Evolutionary conservation across 1,140 invertebrate genomes (phyloP), one percentile per base, ranked within the genome.

Genomic region (Rhopalosiphum padi): DNA sequence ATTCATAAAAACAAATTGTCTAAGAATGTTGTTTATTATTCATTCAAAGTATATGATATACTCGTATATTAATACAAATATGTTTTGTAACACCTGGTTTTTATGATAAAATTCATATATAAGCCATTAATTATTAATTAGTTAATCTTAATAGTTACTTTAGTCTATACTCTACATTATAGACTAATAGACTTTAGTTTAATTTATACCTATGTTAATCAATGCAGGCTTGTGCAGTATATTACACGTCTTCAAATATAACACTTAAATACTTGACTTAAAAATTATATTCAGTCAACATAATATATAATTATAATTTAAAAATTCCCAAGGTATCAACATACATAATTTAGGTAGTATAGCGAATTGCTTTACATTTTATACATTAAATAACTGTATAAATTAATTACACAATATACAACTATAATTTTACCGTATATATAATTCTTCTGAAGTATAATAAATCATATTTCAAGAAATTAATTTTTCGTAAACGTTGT

Each of bases 31-130:
- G 2, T 37, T 37, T 43, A 25, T 85, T 41, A 43, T 25, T 41
- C 41, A 37, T 51, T 48, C 11, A 22, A 30, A 87, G 15, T 51
- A 37, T 82, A 83, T 37, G 35, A 22, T 37, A 37, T 83, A 51
- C 48, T 51, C 18, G 48, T 30, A 15, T 37, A 88, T 48, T 18
- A 21, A 35, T 48, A 7, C 7, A 48, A 35, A 51, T 51, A 48
- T 51, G 86, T 89, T 89, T 89, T 53, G n/a, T 51, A 51, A 51
- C 86, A 87, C 86, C 86, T 87, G 35, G 30, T 85, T 43, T 41
- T 2, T 86, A 86, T 43, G 9, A 53, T 88, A 35, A n/a, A 46
- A 48, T 46, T 48, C 8, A 85, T 7, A 60, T 6, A n/a, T n/a
- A 68, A 68, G 60, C 18, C 60, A 68, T 68, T 68, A 68, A 68